phyloP scores from a whole-genome alignment of 1,140 invertebrate genomes.

The Ephestia elutella region DNA sequence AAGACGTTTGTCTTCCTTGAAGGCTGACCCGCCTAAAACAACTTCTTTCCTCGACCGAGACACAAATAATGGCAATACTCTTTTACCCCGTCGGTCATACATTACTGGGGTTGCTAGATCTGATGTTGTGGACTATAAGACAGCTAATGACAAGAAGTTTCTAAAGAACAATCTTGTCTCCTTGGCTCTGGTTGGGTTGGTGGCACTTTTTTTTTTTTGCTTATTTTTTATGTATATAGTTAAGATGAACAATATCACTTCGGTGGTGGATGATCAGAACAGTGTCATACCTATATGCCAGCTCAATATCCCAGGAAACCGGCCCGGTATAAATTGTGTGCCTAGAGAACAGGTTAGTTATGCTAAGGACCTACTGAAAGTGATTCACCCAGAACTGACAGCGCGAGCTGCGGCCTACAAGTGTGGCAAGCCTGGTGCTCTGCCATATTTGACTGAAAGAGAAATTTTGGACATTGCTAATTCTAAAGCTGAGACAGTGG shows the following conservation, averaged over 20 bases:
- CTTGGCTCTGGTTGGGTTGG: conserved; percentile 76
- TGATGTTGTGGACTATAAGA: conserved; percentile 68
- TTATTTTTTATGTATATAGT: conserved; percentile 81
- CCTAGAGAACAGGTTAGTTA: conserved; percentile 74
- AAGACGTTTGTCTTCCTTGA: conserved; percentile 75
- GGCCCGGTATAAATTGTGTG: conserved; percentile 77
- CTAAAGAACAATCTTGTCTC: conserved; percentile 79
- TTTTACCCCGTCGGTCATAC: conserved; percentile 51
- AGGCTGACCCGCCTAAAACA: conserved; percentile 59
- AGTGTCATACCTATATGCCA: conserved; percentile 76
- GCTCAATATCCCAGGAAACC: conserved; percentile 57
- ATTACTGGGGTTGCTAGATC: conserved; percentile 53
- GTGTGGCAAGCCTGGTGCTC: conserved; percentile 72
- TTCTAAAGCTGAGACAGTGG: conserved; percentile 42
- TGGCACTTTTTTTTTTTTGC: conserved; percentile 79
- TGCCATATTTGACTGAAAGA: conserved; percentile 74
- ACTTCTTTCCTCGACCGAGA: conserved; percentile 51
- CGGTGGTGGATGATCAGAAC: conserved; percentile 68
- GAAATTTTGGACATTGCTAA: conserved; percentile 73
- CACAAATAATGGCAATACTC: conserved; percentile 54
- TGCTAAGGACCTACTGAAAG: conserved; percentile 76
- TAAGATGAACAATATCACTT: conserved; percentile 71
- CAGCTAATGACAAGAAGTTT: conserved; percentile 66
- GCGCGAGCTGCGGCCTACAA: conserved; percentile 74
- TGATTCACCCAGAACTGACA: conserved; percentile 76